Evolutionary conservation across 2,113 vertebrate species (phyloP).

Genomic region (Brienomyrus longianalis): DNA sequence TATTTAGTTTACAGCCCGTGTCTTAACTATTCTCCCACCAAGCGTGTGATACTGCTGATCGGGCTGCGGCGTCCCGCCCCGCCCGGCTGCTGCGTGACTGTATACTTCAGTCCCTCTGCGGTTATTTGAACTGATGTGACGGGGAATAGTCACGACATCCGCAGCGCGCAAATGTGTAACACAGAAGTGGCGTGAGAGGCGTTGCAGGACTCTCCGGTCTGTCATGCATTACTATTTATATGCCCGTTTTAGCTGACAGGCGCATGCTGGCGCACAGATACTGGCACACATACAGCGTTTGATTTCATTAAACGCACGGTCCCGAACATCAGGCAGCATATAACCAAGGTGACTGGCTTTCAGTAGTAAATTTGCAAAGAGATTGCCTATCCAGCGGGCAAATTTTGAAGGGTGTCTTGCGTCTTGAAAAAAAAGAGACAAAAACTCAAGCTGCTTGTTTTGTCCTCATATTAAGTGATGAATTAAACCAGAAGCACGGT

Average conservation of each 20-base stretch:
- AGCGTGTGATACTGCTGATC: constrained; percentile 10
- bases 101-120: constrained; percentile 40
- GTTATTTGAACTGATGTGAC: constrained; percentile 62
- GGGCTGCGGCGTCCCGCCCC: constrained; percentile 34
- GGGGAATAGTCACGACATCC: constrained; percentile 70
- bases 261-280: background rate
- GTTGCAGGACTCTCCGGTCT: constrained; percentile 57
- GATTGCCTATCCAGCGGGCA: background rate
- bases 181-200: constrained; percentile 63
- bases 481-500: background rate
- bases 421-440: background rate
- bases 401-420: background rate
- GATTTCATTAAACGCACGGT: background rate
- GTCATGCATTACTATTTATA: constrained; percentile 63
- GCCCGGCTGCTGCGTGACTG: constrained; percentile 38
- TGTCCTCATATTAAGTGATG: background rate
- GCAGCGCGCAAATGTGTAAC: constrained; percentile 59
- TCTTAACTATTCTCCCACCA: constrained; percentile 4
- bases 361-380: background rate
- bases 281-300: background rate
- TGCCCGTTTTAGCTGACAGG: background rate
- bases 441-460: background rate
- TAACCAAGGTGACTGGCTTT: background rate
- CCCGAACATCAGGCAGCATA: background rate
- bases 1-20: background rate